Base-by-base conservation (phyloP, 2,888 invertebrate species). In the Dryobotodes eremita region DNA sequence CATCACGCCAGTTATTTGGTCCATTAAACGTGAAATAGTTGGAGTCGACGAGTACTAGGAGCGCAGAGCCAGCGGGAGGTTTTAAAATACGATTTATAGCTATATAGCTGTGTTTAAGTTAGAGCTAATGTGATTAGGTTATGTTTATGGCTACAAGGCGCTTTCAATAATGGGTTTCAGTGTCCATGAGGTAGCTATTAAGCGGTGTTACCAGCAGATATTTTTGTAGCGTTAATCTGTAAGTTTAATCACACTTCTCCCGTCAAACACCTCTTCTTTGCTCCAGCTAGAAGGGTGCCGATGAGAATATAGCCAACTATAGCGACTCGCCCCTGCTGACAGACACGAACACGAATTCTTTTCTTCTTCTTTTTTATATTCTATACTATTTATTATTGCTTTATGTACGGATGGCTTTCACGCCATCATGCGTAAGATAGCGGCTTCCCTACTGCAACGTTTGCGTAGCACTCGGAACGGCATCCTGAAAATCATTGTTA, bases 21-120 rank as follows among this genome's bases (percentile, higher is more conserved):
- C 96, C 95, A 96, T 96, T 96, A 93, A 96, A 96, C 95, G 92
- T 96, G 94, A 96, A 95, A 96, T 95, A 95, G 94, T 95, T 95
- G 92, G 90, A 86, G 87, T 80, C 85, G 75, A 75, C 81, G 82
- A 77, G 84, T 87, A 89, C 89, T 70, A 89, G 90, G 89, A 87
- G 88, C 73, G 84, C 85, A 89, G 81, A 85, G 81, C 84, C 80
- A 78, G 87, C 86, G 88, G 86, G 88, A 90, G 92, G 92, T 91
- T 93, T 93, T 92, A 92, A 93, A 93, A 93, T 91, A 90, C 90
- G 92, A 96, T 95, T 95, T 95, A 95, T 94, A 84, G 90, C 89
- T 87, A 88, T 91, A 91, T 91, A 92, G 91, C 90, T 91, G 89
- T 89, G 90, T 92, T 91, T 91, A 90, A 90, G 89, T 89, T 91